Evolutionary conservation across 2,797 vertebrate genomes (phyloP), one percentile per base, ranked within the genome.

Genomic region (Aulostomus chinensis): DNA sequence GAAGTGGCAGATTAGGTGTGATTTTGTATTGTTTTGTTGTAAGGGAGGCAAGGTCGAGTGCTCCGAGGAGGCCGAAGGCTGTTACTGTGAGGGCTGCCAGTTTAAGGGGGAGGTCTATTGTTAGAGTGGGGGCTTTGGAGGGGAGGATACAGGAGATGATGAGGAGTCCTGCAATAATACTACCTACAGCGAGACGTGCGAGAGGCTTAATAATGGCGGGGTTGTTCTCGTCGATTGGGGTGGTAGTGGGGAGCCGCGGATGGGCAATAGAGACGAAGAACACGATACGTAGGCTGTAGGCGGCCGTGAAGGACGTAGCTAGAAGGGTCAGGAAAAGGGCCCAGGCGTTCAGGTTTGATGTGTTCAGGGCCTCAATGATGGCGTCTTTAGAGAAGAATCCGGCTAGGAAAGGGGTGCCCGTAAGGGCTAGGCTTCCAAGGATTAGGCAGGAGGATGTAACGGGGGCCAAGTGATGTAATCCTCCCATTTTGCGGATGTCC

Each of bases 331-430:
- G 1, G 0, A 0, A 0, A 0, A 89, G 37, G 40, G 78, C 85
- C 4, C 36, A 85, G 41, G 78, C 10, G 4, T 85, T 89, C 0
- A 73, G 0, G 1, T 59, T 0, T 0, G 79, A 83, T 0, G 48
- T 70, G 0, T 73, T 82, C 0, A 81, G 0, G 0, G 63, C 38
- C 41, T 87, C 65, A 0, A 68, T 86, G 0, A 84, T 78, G 0
- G 54, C 25, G 0, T 88, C 79, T 75, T 88, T 86, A 0, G 78
- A 90, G 1, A 63, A 72, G 0, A 88, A 89, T 0, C 76, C 85
- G 0, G 66, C 37, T 0, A 84, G 0, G 1, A 86, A 80, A 0
- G 74, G 81, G 0, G 41, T 58, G 0, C 83, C 80, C 0, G 30
- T 72, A 0, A 88, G 4, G 0, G 74, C 51, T 0, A 87, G 10